Evolutionary conservation across 64 coral and sea anemone species (phyloP), one percentile per base, ranked within the genome.

Genomic region (Acropora yongei): DNA sequence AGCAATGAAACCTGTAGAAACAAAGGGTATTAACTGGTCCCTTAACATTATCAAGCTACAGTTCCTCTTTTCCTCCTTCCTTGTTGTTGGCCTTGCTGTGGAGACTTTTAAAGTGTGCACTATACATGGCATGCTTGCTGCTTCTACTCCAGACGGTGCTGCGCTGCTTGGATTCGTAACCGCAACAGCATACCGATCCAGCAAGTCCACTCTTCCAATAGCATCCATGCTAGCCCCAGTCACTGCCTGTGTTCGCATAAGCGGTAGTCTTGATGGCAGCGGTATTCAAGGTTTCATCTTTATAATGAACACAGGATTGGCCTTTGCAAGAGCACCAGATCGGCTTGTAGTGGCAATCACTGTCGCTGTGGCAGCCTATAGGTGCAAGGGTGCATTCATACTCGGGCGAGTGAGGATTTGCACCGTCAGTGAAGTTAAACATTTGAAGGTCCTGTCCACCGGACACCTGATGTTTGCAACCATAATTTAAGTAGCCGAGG

Each of bases 311-410:
- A 79, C 91, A 93, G 0, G 91, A 74, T 12, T 60, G 1, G 2
- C 91, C 91, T 3, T 10, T 5, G n/a, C 91, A 93, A 11, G 76
- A 12, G 17, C 84, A 93, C 76, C 65, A 81, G 6, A 74, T 12
- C 18, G 2, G 0, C 12, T 53, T 63, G 69, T 68, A 75, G 17
- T 94, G 86, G 39, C 92, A 94, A 72, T 94, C 92, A 3, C 68
- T 0, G n/a, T 93, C 49, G 1, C 40, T 61, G 55, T 84, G 92
- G 45, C 86, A 89, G 18, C 92, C 92, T 7, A 44, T 44, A 61
- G 86, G 65, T 20, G 84, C 86, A 1, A 93, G 66, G 13, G 68
- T 47, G 18, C 92, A 93, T 17, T 82, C 86, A 42, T 77, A 93
- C 39, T 68, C 14, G 16, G 92, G 92, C 1, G 41, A 45, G 0